Evolutionary conservation across 2,113 vertebrate genomes (phyloP).

Genomic region (Ophiodon elongatus): DNA sequence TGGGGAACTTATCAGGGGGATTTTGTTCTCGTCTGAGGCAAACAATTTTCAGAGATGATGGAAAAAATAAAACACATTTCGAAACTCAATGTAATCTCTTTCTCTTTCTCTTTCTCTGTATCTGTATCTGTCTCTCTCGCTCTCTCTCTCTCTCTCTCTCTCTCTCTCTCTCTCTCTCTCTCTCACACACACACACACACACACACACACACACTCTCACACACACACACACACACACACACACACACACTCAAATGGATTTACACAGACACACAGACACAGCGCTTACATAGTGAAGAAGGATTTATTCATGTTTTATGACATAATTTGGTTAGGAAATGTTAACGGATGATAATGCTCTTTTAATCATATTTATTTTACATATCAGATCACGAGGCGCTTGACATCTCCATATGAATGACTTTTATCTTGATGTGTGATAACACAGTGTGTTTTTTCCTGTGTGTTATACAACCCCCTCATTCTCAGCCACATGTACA

Average conservation of each 20-base stretch:
- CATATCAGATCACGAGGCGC: constrained; percentile 29
- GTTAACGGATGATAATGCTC: constrained; percentile 19
- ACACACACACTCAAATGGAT: neutral
- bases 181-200: neutral
- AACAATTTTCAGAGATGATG: constrained; percentile 68
- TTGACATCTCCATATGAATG: constrained; percentile 45
- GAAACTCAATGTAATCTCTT: constrained; percentile 52
- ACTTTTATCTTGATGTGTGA: constrained; percentile 46
- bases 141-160: neutral
- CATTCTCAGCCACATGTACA: constrained; percentile 42
- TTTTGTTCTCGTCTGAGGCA: constrained; percentile 65
- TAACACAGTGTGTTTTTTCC: constrained; percentile 48
- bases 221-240: constrained; percentile 6
- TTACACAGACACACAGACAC: constrained; percentile 11
- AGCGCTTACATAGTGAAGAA: neutral
- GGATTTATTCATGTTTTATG: constrained; percentile 47
- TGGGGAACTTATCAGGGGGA: constrained; percentile 59
- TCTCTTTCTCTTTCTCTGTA: constrained; percentile 28
- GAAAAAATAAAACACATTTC: constrained; percentile 53
- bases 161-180: constrained; percentile 3
- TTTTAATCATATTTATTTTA: constrained; percentile 29
- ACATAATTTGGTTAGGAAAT: constrained; percentile 56
- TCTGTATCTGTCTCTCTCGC: too few relatives aligned
- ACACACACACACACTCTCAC: constrained; percentile 4
- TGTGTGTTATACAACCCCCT: constrained; percentile 37